Conservation (phyloP, 2,113 vertebrate species). For the Tricholaema leucomelas region DNA sequence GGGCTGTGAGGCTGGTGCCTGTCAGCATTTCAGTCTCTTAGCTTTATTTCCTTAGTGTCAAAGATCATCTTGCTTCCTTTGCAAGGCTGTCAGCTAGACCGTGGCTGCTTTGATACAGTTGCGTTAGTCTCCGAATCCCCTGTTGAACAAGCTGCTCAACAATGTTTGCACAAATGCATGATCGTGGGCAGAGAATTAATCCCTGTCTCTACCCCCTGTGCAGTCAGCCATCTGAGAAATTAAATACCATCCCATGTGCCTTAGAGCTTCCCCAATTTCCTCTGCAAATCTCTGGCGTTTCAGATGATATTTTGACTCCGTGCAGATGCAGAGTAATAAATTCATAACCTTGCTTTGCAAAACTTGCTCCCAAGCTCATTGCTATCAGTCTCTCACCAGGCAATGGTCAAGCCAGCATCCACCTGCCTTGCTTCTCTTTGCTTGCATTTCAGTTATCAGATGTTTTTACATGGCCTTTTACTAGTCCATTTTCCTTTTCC, state of each 20-base stretch:
- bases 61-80: slow-evolving; percentile 55
- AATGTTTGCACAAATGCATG: slow-evolving; percentile 49
- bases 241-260: not conserved
- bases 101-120: slow-evolving; percentile 1
- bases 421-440: not conserved
- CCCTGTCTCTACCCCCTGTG: not conserved
- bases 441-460: not conserved
- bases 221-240: slow-evolving; percentile 43
- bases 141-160: slow-evolving; percentile 42
- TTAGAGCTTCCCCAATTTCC: slow-evolving; percentile 25
- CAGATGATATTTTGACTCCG: not conserved
- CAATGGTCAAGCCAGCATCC: not conserved
- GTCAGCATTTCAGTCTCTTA: slow-evolving; percentile 39
- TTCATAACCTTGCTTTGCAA: slow-evolving; percentile 7
- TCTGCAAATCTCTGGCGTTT: slow-evolving; percentile 16
- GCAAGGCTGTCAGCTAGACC: slow-evolving; percentile 46
- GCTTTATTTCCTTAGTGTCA: slow-evolving; percentile 55
- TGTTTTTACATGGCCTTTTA: not conserved
- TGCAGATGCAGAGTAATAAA: slow-evolving; percentile 10
- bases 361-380: slow-evolving; percentile 19
- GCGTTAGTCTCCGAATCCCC: not conserved
- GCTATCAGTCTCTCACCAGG: not conserved
- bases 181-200: slow-evolving; percentile 27
- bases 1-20: not conserved
- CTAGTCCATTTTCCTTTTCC: not conserved